Evolutionary conservation across 2,113 vertebrate genomes (phyloP).

Genomic region (Martes martes): DNA sequence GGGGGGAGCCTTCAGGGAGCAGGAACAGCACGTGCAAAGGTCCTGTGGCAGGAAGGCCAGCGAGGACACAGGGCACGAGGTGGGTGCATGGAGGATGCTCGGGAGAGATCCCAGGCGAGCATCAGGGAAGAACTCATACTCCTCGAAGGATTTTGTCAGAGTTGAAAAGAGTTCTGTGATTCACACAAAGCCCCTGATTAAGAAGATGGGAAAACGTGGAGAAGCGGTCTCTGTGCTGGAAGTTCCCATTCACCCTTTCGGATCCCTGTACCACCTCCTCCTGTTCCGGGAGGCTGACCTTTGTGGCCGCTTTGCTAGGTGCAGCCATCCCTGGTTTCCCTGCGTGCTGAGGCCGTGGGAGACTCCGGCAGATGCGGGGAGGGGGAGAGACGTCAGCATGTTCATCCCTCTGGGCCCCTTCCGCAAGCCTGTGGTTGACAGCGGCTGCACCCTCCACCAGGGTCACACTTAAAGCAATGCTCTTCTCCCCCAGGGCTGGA

Average conservation of each 20-base stretch:
- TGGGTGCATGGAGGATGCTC: rapidly evolving
- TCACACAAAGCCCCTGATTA: not conserved
- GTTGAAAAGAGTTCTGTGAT: not conserved
- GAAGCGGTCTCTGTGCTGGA: no score
- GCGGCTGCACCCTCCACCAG: not conserved
- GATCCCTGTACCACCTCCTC: not conserved
- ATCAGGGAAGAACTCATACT: not conserved
- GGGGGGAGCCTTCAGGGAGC: not conserved
- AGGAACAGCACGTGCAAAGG: not conserved
- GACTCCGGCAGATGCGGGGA: no score
- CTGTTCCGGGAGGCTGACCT: not conserved
- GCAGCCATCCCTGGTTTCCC: not conserved
- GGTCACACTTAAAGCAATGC: not conserved
- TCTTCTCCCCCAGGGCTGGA: not conserved
- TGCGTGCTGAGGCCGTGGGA: rapidly evolving
- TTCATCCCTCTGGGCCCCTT: not conserved
- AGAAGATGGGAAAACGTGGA: not conserved
- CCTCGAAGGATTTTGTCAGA: not conserved
- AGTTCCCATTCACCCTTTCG: not conserved
- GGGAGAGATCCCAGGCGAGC: not conserved
- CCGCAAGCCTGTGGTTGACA: no score
- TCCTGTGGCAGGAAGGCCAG: not conserved
- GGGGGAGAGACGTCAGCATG: not conserved
- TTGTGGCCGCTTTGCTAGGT: not conserved
- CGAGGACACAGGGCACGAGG: not conserved